Conservation (phyloP, 2,888 invertebrate genomes). For the Dastarcus helophoroides region DNA sequence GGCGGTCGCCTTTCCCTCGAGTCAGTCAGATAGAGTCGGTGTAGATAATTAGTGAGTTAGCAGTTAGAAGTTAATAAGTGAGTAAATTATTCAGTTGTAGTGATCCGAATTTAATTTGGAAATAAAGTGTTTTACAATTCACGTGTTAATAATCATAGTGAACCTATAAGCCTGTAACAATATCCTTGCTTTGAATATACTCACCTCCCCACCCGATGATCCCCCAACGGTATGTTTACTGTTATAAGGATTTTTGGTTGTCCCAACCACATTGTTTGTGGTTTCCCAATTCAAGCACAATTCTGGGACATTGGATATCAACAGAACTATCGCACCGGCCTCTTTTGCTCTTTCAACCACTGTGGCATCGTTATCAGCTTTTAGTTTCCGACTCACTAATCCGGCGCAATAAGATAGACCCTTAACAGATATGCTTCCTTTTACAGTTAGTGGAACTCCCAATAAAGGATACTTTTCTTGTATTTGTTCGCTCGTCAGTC, state of each 20-base stretch:
- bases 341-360: slow-evolving; percentile 48
- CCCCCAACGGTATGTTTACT: slow-evolving; percentile 65
- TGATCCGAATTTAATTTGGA: too few relatives aligned
- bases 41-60: too few relatives aligned
- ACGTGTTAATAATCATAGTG: too few relatives aligned
- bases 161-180: too few relatives aligned
- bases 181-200: too few relatives aligned
- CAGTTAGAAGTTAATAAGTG: too few relatives aligned
- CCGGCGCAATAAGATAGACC: slow-evolving; percentile 58
- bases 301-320: slow-evolving; percentile 79
- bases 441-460: slow-evolving; percentile 77
- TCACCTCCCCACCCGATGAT: slow-evolving; percentile 80
- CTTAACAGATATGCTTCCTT: slow-evolving; percentile 42
- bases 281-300: slow-evolving; percentile 83
- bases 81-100: too few relatives aligned
- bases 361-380: slow-evolving; percentile 54
- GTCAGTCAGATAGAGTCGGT: too few relatives aligned
- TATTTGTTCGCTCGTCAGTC: slow-evolving; percentile 36
- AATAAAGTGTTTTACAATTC: too few relatives aligned
- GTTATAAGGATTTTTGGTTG: slow-evolving; percentile 76
- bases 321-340: slow-evolving; percentile 71
- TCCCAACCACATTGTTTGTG: slow-evolving; percentile 63
- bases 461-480: slow-evolving; percentile 60
- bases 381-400: slow-evolving; percentile 37
- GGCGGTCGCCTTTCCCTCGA: too few relatives aligned